Evolutionary conservation across 2,797 vertebrate genomes (phyloP).

Genomic region (Selene dorsalis): DNA sequence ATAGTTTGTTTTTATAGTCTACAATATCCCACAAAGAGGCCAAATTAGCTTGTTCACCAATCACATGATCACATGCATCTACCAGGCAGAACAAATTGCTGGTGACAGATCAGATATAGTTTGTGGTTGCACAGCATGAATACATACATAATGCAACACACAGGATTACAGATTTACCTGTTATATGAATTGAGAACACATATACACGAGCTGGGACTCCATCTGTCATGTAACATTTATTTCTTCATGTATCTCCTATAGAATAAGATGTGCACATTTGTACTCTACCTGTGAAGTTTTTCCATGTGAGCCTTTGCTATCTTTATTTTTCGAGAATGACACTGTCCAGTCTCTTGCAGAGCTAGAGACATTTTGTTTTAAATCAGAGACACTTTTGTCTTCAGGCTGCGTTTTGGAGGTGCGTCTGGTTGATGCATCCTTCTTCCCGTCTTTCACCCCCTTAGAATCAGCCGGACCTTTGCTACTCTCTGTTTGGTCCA

Average conservation of each 20-base stretch:
- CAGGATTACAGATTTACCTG: background rate
- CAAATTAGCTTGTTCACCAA: conserved; percentile 1
- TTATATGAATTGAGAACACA: background rate
- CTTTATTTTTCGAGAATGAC: conserved; percentile 83
- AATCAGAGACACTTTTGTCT: conserved; percentile 87
- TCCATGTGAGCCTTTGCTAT: conserved; percentile 86
- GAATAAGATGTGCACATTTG: background rate
- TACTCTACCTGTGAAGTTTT: conserved; percentile 88
- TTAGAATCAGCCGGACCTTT: conserved; percentile 66
- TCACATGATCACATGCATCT: conserved; percentile 37
- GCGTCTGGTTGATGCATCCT: conserved; percentile 85
- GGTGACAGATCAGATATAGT: background rate
- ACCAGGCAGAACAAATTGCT: conserved; percentile 7
- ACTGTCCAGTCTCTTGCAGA: conserved; percentile 91
- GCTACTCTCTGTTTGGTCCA: conserved; percentile 64
- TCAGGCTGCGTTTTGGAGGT: conserved; percentile 88
- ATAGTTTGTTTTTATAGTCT: too few relatives aligned
- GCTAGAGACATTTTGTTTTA: conserved; percentile 87
- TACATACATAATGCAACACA: background rate
- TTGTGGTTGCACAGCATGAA: background rate
- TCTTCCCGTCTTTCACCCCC: conserved; percentile 85
- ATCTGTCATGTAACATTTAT: background rate
- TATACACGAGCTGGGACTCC: background rate
- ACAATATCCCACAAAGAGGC: conserved; percentile 5
- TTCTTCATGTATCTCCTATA: background rate